Evolutionary conservation across 2,888 invertebrate species (phyloP), one percentile per base, ranked within the genome.

Genomic region (Caenorhabditis panamensis): DNA sequence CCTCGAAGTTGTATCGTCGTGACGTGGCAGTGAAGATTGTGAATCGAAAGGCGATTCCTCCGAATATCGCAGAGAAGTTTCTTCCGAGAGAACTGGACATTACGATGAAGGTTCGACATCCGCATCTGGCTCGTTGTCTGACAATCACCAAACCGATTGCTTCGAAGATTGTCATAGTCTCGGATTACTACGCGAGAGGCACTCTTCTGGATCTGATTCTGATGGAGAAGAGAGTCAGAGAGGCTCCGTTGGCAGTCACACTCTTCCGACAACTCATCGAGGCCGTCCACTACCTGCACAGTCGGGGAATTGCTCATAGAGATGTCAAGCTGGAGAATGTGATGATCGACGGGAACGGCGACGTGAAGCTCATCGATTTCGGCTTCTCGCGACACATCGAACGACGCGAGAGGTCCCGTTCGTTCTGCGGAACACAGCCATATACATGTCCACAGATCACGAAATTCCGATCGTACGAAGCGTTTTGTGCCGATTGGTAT

Each of bases 221-320:
- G n/a, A 56, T 20, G 4, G 73, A 84, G 47, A 73, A 76, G 53
- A 51, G 71, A 4, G 59, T 84, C 22, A 82, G 78, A 76, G 76
- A 68, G 31, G 18, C 47, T n/a, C 86, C 86, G n/a, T 51, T 81
- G 18, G 84, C 82, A 3, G 80, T 82, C 16, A 84, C 85, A 44
- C 63, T 87, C 20, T 88, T 88, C 79, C 85, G 88, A 16, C 89
- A 89, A 54, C 61, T 89, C 2, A 82, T 85, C 51, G 89, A 89
- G 66, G 89, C 87, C 2, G 61, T 89, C 16, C 56, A 87, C 36
- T 89, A 88, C 61, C 69, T 89, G 9, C 88, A 89, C 69, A 73
- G 72, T 47, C 41, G 82, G 51, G 75, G 75, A 36, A 83, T 84
- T 18, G 78, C 69, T 0, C 84, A 84, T 22, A 56, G 79, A 44